These are phyloP conservation scores for Chelonus formosanus DNA, from an alignment of 2,888 invertebrate genomes.

Conservation along the genomic window DNA sequence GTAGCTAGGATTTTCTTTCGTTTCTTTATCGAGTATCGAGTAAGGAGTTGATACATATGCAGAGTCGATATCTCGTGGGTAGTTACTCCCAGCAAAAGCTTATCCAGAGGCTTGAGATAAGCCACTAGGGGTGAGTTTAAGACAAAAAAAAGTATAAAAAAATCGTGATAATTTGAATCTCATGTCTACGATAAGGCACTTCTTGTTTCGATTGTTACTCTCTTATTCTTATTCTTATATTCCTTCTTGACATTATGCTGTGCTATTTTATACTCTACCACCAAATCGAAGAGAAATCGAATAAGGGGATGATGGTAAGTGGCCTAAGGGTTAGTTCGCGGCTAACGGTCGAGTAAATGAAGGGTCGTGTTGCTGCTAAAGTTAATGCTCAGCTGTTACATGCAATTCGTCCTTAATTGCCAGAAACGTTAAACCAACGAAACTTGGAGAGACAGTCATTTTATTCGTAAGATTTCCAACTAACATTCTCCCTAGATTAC, in stretches of 20 bases:
- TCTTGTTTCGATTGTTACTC: constrained; percentile 6
- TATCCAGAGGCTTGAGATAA: constrained; percentile 34
- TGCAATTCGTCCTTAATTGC: constrained; percentile 62
- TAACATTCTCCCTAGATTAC: constrained; percentile 30
- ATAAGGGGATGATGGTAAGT: constrained; percentile 45
- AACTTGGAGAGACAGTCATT: constrained; percentile 51
- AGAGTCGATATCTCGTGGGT: constrained; percentile 59
- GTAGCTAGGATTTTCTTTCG: constrained; percentile 31
- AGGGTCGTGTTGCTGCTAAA: constrained; percentile 60
- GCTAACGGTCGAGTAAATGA: constrained; percentile 64
- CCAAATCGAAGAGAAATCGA: constrained; percentile 19
- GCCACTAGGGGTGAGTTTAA: constrained; percentile 22
- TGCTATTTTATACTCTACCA: background rate
- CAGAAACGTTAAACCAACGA: constrained; percentile 46
- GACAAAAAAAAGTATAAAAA: constrained; percentile 40
- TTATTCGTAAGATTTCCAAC: constrained; percentile 35
- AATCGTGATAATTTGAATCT: constrained; percentile 55
- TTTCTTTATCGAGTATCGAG: constrained; percentile 40
- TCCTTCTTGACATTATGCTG: background rate
- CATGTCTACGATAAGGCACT: constrained; percentile 50
- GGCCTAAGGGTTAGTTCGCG: constrained; percentile 46
- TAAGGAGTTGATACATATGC: constrained; percentile 55
- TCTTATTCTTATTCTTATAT: background rate
- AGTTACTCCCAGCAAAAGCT: constrained; percentile 47
- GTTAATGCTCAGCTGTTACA: constrained; percentile 64